A percentile compares a stretch with the other conserved stretches of the same genome.
Conservation (phyloP, 2,113 vertebrate species). For the Dendrocopos noguchii region DNA sequence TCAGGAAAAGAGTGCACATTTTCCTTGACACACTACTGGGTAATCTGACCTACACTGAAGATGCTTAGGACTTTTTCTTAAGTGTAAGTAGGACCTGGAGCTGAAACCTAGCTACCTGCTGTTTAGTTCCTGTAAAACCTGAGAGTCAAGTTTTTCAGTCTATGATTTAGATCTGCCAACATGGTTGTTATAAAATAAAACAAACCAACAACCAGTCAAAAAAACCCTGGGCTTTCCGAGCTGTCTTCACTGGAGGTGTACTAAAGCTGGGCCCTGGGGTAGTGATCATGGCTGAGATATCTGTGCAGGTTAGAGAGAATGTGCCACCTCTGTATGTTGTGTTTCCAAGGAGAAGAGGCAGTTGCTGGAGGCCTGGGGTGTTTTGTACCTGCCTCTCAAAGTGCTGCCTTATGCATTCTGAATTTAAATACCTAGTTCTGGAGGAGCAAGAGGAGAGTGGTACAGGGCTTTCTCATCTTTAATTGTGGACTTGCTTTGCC, state of each 20-base stretch:
- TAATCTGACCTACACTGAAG: background rate
- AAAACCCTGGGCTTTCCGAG: background rate
- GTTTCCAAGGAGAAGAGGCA: background rate
- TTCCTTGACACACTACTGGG: background rate
- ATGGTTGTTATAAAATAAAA: background rate
- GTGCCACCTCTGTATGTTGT: accelerated
- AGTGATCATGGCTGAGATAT: background rate
- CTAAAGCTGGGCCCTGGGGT: background rate
- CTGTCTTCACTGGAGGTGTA: accelerated
- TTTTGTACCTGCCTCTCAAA: background rate
- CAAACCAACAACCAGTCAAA: too few species aligned
- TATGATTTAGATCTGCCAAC: background rate
- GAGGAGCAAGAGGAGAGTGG: background rate
- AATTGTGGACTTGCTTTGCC: background rate
- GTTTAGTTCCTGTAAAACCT: background rate
- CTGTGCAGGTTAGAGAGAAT: background rate
- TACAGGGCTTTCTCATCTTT: background rate
- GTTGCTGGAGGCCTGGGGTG: background rate
- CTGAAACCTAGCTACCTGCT: background rate
- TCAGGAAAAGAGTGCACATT: background rate
- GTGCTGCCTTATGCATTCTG: background rate
- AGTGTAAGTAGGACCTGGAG: background rate
- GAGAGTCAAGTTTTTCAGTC: background rate
- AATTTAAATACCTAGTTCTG: background rate
- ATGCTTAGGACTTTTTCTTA: background rate